Percentiles rank a stretch among this genome's conserved stretches.
Conservation (phyloP, 2,888 invertebrate species). For the Eurytoma californica region DNA sequence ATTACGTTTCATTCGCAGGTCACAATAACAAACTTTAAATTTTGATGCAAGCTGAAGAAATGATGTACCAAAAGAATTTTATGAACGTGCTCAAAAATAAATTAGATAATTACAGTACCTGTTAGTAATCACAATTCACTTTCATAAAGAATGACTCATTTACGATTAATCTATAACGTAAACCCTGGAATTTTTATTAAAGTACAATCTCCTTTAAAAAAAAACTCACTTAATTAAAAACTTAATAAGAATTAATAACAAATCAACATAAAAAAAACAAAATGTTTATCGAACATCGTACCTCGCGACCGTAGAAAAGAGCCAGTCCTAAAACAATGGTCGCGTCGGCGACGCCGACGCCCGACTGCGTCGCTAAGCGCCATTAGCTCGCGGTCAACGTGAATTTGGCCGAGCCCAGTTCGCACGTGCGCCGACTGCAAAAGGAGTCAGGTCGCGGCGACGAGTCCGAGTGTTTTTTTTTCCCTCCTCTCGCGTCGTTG, state of each 20-base stretch:
- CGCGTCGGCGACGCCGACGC: neutral
- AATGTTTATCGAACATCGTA: neutral
- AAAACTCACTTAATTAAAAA: too few relatives aligned
- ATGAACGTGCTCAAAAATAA: too few relatives aligned
- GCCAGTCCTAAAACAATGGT: neutral
- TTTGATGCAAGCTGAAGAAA: too few relatives aligned
- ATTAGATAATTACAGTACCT: too few relatives aligned
- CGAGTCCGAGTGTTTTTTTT: neutral
- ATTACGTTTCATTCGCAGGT: neutral
- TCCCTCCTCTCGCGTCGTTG: neutral
- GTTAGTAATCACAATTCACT: too few relatives aligned
- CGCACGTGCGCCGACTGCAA: constrained; percentile 13
- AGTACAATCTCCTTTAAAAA: too few relatives aligned
- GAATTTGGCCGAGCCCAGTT: neutral
- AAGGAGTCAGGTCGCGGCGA: neutral
- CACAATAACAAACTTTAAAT: neutral
- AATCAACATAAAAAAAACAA: neutral
- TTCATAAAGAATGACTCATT: too few relatives aligned
- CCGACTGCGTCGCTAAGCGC: neutral
- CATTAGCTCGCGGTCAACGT: neutral
- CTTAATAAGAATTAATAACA: too few relatives aligned
- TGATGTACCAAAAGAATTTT: neutral
- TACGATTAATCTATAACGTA: too few relatives aligned
- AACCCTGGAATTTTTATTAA: too few relatives aligned
- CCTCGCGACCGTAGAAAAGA: neutral